Conservation (phyloP, 2,797 vertebrate species). For the Neoniphon sammara region DNA sequence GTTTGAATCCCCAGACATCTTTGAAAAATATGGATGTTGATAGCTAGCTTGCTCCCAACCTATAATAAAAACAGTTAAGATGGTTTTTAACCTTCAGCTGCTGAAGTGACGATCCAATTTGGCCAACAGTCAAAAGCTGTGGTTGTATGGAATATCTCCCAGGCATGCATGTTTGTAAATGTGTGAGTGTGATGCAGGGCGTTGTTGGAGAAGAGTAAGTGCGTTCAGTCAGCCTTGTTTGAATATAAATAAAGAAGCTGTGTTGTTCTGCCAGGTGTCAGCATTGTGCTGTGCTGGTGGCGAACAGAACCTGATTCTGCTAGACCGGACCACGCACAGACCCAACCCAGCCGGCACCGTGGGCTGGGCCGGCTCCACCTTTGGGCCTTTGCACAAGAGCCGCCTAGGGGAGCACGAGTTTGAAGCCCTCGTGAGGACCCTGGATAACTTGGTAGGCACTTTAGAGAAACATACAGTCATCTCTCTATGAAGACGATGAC, state of each 20-base stretch:
- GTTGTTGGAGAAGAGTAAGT: no score
- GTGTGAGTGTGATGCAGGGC: no score
- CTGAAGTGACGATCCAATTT: no score
- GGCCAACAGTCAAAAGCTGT: no score
- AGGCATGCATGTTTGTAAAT: background rate
- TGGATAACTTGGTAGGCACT: slow-evolving; percentile 93
- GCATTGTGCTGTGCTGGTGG: slow-evolving; percentile 90
- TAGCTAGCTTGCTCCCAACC: background rate
- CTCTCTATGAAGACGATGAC: no score
- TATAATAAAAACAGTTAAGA: background rate
- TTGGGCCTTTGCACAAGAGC: slow-evolving; percentile 94
- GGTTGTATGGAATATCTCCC: background rate
- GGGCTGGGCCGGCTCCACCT: slow-evolving; percentile 94
- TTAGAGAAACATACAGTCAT: background rate
- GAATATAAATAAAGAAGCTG: slow-evolving; percentile 27
- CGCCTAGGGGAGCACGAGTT: slow-evolving; percentile 95
- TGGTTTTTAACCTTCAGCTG: background rate
- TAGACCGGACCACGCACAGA: slow-evolving; percentile 88
- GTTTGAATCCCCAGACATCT: background rate
- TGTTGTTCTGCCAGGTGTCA: slow-evolving; percentile 83
- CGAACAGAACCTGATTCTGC: slow-evolving; percentile 90
- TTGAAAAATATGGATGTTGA: background rate
- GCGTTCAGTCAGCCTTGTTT: background rate
- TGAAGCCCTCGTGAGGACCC: slow-evolving; percentile 97
- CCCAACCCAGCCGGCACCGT: slow-evolving; percentile 88